phyloP scores from a whole-genome alignment of 2,113 vertebrate species.

The Centrocercus urophasianus region DNA sequence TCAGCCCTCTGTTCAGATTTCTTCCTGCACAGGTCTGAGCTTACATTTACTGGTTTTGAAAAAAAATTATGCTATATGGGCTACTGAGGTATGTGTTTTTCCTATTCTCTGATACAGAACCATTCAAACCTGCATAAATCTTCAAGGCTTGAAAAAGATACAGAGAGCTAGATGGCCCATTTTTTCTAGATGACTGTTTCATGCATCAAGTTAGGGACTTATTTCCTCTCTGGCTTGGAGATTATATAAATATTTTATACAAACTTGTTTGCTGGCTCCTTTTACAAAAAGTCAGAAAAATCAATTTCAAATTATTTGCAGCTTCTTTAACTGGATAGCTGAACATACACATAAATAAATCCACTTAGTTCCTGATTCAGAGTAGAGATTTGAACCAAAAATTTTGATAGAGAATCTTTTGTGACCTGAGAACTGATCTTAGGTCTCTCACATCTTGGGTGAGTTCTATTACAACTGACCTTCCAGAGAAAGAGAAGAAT shows the following conservation, averaged over 20 bases:
- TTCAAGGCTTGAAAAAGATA: neutral
- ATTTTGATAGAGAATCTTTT: neutral
- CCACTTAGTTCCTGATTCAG: neutral
- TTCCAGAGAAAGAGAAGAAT: neutral
- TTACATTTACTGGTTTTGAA: neutral
- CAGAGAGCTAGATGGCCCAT: neutral
- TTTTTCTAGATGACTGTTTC: slow-evolving; percentile 18
- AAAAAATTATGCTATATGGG: neutral
- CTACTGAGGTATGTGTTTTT: neutral
- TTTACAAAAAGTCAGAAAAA: neutral
- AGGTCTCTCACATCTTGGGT: neutral
- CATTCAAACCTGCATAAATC: slow-evolving; percentile 6
- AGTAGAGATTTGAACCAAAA: neutral
- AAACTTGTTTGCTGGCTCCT: neutral
- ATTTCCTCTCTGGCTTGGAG: neutral
- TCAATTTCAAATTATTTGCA: neutral
- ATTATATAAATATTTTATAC: slow-evolving; percentile 34
- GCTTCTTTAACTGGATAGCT: neutral
- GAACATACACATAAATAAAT: neutral
- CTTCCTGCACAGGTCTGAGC: neutral
- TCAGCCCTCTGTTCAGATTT: neutral
- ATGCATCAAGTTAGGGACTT: neutral
- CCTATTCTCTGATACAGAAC: neutral
- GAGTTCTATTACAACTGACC: neutral
- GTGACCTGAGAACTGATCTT: neutral